A percentile compares a stretch with the other conserved stretches of the same genome.
Evolutionary conservation across 2,113 vertebrate genomes (phyloP).

Genomic region (Cyprinodon variegatus): DNA sequence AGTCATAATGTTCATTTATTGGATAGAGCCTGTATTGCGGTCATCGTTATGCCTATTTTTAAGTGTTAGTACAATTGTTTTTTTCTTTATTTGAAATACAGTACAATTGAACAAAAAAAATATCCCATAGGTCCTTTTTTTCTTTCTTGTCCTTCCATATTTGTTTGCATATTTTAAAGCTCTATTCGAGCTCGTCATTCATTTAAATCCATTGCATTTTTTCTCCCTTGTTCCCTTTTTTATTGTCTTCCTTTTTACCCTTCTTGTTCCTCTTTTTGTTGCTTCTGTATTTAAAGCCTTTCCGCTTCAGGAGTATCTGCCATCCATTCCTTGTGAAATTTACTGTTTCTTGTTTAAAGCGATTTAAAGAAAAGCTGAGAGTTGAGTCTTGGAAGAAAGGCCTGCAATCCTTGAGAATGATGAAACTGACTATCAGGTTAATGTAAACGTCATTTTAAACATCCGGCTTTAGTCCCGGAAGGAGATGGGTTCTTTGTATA

Average conservation of each 20-base stretch:
- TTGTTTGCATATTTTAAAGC: too few relatives aligned
- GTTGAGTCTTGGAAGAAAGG: too few relatives aligned
- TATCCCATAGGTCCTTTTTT: background rate
- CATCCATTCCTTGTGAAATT: too few relatives aligned
- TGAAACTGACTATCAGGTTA: too few relatives aligned
- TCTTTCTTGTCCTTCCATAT: background rate
- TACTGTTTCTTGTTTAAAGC: too few relatives aligned
- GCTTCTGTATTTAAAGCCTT: too few relatives aligned
- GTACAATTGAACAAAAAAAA: background rate
- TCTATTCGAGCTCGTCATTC: background rate
- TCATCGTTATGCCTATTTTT: too few relatives aligned
- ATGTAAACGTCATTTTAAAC: background rate
- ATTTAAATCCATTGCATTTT: background rate
- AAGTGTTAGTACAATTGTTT: too few relatives aligned
- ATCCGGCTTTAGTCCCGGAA: background rate
- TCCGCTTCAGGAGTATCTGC: too few relatives aligned
- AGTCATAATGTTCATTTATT: conserved; percentile 2
- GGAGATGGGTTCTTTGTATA: background rate
- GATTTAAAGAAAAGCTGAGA: too few relatives aligned
- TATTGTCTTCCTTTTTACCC: background rate
- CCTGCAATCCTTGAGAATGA: too few relatives aligned
- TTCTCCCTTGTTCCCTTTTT: background rate
- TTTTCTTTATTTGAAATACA: too few relatives aligned
- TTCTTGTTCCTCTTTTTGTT: background rate
- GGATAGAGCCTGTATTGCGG: background rate